phyloP scores from a whole-genome alignment of 2,113 vertebrate species.

The Opisthocomus hoazin region DNA sequence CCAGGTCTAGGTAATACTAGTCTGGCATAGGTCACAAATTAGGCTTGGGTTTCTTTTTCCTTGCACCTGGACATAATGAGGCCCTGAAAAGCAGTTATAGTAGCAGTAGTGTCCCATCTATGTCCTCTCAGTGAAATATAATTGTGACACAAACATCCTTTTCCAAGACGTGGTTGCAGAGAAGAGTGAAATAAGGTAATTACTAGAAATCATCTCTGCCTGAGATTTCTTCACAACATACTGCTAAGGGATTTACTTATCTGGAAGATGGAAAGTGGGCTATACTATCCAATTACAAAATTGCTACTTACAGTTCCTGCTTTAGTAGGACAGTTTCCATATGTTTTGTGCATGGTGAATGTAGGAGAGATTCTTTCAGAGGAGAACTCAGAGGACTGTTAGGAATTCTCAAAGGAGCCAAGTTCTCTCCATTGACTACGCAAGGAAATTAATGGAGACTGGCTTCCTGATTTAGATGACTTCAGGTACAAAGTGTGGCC shows the following conservation, averaged over 20 bases:
- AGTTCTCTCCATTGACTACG: background rate
- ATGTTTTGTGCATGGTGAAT: background rate
- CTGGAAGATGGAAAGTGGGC: background rate
- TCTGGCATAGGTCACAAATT: background rate
- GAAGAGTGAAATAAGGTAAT: background rate
- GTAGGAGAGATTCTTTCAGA: background rate
- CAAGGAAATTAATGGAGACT: background rate
- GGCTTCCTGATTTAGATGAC: background rate
- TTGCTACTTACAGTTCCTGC: background rate
- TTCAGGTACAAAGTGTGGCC: background rate
- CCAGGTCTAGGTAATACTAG: background rate
- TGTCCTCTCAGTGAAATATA: background rate
- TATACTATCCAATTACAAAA: background rate
- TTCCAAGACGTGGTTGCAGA: background rate
- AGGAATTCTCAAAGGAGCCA: background rate
- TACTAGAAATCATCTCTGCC: background rate
- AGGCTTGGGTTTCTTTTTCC: background rate
- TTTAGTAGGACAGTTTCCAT: background rate
- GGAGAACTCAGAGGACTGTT: background rate
- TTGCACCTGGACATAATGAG: background rate
- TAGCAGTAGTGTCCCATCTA: background rate
- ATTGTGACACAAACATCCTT: background rate
- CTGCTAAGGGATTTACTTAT: background rate
- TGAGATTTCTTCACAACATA: background rate
- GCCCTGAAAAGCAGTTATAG: background rate